Percentiles rank a stretch among this genome's conserved stretches.
Conservation (phyloP, 2,797 vertebrate species). For the Nannoperca obscura region DNA sequence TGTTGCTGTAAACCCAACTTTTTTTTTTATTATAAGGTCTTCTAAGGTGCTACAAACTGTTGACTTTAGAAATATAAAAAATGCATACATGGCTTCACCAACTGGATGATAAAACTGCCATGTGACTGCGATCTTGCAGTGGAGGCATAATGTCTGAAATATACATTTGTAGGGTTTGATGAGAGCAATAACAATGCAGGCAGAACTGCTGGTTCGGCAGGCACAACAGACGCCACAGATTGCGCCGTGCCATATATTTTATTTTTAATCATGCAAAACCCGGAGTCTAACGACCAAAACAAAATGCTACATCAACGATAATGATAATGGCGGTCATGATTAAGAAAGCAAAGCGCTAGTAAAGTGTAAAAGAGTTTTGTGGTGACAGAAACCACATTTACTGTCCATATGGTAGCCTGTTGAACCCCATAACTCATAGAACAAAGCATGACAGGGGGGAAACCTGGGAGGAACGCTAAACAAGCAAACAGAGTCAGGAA, state of each 20-base stretch:
- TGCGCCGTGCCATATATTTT: constrained; percentile 79
- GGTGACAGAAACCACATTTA: constrained; percentile 79
- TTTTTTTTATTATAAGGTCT: constrained; percentile 2
- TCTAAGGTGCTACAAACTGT: constrained; percentile 41
- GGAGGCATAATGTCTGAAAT: constrained; percentile 67
- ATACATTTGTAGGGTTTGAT: constrained; percentile 78
- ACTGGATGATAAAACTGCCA: constrained; percentile 63
- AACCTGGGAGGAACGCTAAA: constrained; percentile 41
- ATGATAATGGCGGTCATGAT: constrained; percentile 85
- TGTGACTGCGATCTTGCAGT: constrained; percentile 57
- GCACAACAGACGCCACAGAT: constrained; percentile 76
- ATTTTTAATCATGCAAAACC: constrained; percentile 84
- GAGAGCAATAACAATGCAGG: constrained; percentile 74
- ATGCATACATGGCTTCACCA: constrained; percentile 62
- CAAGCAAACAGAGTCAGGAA: constrained; percentile 29
- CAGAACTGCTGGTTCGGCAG: constrained; percentile 74
- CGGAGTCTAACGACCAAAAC: constrained; percentile 82
- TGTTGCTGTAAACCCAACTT: constrained; percentile 24
- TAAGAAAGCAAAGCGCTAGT: constrained; percentile 81
- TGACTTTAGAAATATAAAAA: constrained; percentile 68
- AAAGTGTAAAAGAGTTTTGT: constrained; percentile 76
- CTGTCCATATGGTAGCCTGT: constrained; percentile 81
- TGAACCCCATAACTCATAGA: constrained; percentile 81
- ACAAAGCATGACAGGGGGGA: constrained; percentile 66
- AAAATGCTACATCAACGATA: constrained; percentile 83